Evolutionary conservation across 2,888 invertebrate genomes (phyloP).

Genomic region (Drosophila melanosoma): DNA sequence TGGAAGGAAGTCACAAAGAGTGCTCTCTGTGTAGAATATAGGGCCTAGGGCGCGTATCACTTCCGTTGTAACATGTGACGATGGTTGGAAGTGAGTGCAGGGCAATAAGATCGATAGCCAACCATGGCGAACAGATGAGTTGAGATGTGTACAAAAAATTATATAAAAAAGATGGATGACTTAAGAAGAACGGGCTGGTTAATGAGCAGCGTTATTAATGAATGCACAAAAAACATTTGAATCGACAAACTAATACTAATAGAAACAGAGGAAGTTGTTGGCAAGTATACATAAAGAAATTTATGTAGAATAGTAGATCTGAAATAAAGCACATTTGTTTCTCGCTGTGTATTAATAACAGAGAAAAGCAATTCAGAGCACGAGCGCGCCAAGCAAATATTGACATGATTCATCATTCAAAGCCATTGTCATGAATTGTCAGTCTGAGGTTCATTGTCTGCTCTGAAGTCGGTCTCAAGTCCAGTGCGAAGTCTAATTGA

Average conservation of each 20-base stretch:
- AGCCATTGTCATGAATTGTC: slow-evolving; percentile 54
- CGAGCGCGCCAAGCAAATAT: slow-evolving; percentile 54
- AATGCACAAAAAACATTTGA: slow-evolving; percentile 15
- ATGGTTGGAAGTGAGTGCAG: slow-evolving; percentile 24
- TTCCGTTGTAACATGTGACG: slow-evolving; percentile 54
- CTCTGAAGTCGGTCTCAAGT: slow-evolving; percentile 61
- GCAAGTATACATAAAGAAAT: neutral
- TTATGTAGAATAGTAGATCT: neutral
- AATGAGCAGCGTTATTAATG: slow-evolving; percentile 7
- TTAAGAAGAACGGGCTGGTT: slow-evolving; percentile 10
- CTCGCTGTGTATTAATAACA: slow-evolving; percentile 14
- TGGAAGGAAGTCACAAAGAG: slow-evolving; percentile 47
- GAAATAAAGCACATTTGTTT: slow-evolving; percentile 25
- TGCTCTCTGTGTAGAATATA: slow-evolving; percentile 6
- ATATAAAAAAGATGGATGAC: slow-evolving; percentile 6
- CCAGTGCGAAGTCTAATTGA: slow-evolving; percentile 65
- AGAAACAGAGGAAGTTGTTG: slow-evolving; percentile 14
- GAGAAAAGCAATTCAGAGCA: slow-evolving; percentile 72
- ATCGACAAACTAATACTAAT: neutral
- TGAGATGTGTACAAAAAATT: slow-evolving; percentile 8
- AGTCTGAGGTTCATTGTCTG: slow-evolving; percentile 53
- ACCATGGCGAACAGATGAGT: slow-evolving; percentile 28
- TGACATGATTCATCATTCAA: slow-evolving; percentile 61
- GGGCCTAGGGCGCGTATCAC: slow-evolving; percentile 39
- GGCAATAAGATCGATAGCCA: slow-evolving; percentile 57